Base-by-base conservation (phyloP, 2,888 invertebrate species). In the Cephus spinipes region DNA sequence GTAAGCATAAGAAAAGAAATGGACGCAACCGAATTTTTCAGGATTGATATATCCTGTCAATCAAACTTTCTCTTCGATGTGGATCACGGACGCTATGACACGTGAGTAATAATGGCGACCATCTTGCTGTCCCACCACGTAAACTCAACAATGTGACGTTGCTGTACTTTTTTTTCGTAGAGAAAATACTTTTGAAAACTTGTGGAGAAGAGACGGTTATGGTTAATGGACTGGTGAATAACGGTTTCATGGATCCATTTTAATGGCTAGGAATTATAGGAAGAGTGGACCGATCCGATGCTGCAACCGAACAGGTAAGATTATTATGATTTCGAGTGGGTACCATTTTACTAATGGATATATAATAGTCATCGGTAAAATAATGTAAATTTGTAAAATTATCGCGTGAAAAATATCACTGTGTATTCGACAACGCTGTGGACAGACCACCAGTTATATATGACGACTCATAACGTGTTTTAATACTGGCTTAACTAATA, bases 201-300 rank as follows among this genome's bases (percentile, higher is more conserved):
- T 23, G 9, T 23, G 23, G 23, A 55, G 55, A 55, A 55, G 55
- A 55, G 55, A 55, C 55, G 55, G 55, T 9, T 23, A 55, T 81
- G 79, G 80, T 79, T 81, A 79, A 80, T 82, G 77, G 71, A 78
- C 74, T 77, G 74, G 79, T 55, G 79, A 81, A 79, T 81, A 83
- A 83, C 85, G 85, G 79, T 83, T 85, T 79, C 80, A 82, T 76
- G 78, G 81, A 80, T 83, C 84, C 85, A 83, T 83, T 84, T 86
- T 87, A 88, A 88, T 88, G 84, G 81, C 79, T 77, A 82, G 79
- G 85, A 87, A 87, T 86, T 86, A 86, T 83, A 84, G 86, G 85
- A 88, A 84, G 82, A 84, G 83, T 32, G 84, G 84, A 82, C 83
- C 86, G 81, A 86, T 84, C 83, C 79, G 83, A 79, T 81, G 78